phyloP scores from a whole-genome alignment of 2,113 vertebrate genomes.

The Potamarius usumacintae region DNA sequence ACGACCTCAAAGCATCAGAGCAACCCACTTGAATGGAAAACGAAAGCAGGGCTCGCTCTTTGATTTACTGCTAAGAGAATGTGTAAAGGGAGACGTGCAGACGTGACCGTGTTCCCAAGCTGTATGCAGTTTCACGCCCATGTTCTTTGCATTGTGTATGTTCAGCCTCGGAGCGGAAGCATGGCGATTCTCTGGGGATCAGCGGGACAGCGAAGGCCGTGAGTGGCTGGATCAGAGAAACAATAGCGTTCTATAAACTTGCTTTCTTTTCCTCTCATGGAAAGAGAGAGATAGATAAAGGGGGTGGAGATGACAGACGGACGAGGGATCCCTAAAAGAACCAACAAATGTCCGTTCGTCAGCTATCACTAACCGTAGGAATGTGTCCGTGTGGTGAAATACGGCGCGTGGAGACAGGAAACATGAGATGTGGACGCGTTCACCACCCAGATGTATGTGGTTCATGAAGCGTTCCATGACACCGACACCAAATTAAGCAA shows the following conservation, averaged over 20 bases:
- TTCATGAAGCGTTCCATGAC: neutral
- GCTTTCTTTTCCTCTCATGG: neutral
- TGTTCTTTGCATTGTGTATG: conserved; percentile 2
- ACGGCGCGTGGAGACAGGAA: neutral
- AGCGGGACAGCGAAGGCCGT: conserved; percentile 19
- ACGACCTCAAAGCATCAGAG: conserved; percentile 6
- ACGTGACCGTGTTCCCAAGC: neutral
- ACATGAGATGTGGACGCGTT: conserved; percentile 6
- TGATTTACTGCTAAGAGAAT: neutral
- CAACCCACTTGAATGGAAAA: neutral
- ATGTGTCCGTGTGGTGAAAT: conserved; percentile 30
- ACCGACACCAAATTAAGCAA: neutral
- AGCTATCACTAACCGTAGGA: conserved; percentile 8
- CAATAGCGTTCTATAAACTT: conserved; percentile 27
- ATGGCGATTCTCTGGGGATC: conserved; percentile 31
- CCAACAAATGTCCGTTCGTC: neutral
- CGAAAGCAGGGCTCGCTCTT: neutral
- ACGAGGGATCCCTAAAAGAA: conserved; percentile 7
- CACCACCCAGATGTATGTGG: conserved; percentile 5
- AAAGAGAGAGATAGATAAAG: neutral
- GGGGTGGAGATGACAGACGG: too few relatives aligned
- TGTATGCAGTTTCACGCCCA: neutral
- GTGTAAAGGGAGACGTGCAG: conserved; percentile 3
- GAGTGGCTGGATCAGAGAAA: conserved; percentile 42
- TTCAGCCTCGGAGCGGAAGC: conserved; percentile 29